Base-by-base conservation (phyloP, 2,797 vertebrate species). In the Coendou prehensilis region DNA sequence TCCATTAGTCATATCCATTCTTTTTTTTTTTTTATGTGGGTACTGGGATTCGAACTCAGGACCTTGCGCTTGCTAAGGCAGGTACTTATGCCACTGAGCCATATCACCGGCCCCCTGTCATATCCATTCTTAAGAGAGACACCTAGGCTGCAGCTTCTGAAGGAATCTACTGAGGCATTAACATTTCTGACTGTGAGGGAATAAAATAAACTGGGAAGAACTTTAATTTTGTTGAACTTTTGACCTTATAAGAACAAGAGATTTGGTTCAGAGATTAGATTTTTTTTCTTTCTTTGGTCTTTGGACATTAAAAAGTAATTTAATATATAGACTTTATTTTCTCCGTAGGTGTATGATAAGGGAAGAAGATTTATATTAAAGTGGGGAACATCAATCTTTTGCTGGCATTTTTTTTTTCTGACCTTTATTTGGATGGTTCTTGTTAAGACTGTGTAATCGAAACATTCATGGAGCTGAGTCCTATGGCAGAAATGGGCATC, bases 251-350 rank as follows among this genome's bases (percentile, higher is more conserved):
- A 61, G 8, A 18, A 23, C 41, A 87, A 87, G n/a, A 63, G 56
- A 85, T 80, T 57, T 56, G 18, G 69, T 69, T 54, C 64, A 30
- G 23, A 47, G 33, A 28, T 91, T n/a, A n/a, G 33, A n/a, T 67
- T 67, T 17, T 37, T 8, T 33, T 75, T 79, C 2, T 57, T 3
- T 13, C 64, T 81, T 59, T 92, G 30, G 50, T 54, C 28, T 69
- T 89, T 81, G 47, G 33, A 86, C 28, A 56, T 90, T 61, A 61
- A 78, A 87, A 91, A 10, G 5, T 86, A 87, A 61, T 54, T 88
- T 88, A 41, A 69, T 76, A 67, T 64, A 37, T n/a, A 57, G 30
- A 78, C 20, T 86, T 89, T 18, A 83, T 61, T 81, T 93, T 69
- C 23, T 30, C 30, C 15, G 20, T 73, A 64, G 56, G 23, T 89